A percentile compares a stretch with the other conserved stretches of the same genome.
Evolutionary conservation across 2,888 invertebrate genomes (phyloP).

Genomic region (Drosophila birchii): DNA sequence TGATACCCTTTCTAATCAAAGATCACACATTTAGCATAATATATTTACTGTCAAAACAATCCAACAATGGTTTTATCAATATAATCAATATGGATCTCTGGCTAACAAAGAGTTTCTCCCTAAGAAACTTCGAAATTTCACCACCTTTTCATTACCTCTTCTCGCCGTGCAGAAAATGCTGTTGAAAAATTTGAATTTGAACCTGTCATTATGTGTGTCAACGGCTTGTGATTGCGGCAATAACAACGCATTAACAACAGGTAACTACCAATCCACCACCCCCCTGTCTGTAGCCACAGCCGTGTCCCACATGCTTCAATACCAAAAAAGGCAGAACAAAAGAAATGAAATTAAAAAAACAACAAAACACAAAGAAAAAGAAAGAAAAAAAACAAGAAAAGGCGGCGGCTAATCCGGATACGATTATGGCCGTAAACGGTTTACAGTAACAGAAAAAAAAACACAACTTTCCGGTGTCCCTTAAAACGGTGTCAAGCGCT

Average conservation of each 20-base stretch:
- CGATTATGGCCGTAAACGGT: conserved; percentile 69
- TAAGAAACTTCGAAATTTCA: background rate
- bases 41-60: background rate
- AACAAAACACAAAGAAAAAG: background rate
- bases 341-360: conserved; percentile 11
- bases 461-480: conserved; percentile 63
- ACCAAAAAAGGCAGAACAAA: conserved; percentile 20
- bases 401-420: conserved; percentile 67
- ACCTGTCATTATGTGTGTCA: conserved; percentile 39
- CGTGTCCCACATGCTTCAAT: conserved; percentile 40
- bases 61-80: background rate
- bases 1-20: too few relatives aligned
- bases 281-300: conserved; percentile 2
- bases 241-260: conserved; percentile 30
- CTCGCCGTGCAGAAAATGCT: background rate
- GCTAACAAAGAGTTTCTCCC: background rate
- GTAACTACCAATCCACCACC: conserved; percentile 11
- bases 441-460: conserved; percentile 43
- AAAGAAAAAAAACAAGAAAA: conserved; percentile 10
- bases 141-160: background rate
- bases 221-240: conserved; percentile 42
- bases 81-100: background rate
- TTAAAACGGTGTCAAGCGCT: conserved; percentile 73
- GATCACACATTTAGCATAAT: background rate
- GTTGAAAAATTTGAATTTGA: conserved; percentile 24